Evolutionary conservation across 2,888 invertebrate genomes (phyloP).

Genomic region (Psylliodes chrysocephalus): DNA sequence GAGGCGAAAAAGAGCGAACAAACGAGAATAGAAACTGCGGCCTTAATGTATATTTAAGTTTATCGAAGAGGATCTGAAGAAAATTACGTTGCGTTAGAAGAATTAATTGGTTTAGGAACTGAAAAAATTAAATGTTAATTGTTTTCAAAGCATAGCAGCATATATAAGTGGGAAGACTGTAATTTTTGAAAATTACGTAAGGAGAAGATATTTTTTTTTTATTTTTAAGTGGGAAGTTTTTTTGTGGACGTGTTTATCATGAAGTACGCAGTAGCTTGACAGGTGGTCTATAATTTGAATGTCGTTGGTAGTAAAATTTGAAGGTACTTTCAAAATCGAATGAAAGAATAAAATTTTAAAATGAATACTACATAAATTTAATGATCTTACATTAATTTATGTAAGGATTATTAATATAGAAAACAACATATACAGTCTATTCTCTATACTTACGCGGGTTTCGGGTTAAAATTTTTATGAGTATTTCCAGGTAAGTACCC

Average conservation of each 20-base stretch:
- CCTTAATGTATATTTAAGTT: constrained; percentile 27
- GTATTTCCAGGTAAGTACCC: too few relatives aligned
- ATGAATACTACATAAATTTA: too few relatives aligned
- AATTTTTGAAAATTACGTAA: constrained; percentile 7
- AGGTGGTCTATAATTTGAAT: too few relatives aligned
- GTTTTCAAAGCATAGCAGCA: background rate
- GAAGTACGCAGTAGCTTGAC: background rate
- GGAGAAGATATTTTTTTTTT: background rate
- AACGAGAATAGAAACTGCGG: background rate
- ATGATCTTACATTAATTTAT: too few relatives aligned
- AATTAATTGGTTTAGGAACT: constrained; percentile 16
- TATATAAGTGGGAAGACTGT: background rate
- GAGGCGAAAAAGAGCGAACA: constrained; percentile 12
- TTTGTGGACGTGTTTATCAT: background rate
- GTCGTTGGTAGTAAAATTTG: too few relatives aligned
- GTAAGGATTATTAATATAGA: too few relatives aligned
- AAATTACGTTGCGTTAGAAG: constrained; percentile 18
- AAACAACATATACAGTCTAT: too few relatives aligned
- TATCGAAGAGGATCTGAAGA: constrained; percentile 11
- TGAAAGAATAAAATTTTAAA: too few relatives aligned
- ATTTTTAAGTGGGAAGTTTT: background rate
- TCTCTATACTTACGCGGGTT: too few relatives aligned
- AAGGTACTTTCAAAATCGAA: too few relatives aligned
- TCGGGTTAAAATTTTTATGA: too few relatives aligned
- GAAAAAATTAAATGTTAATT: background rate